phyloP scores from a whole-genome alignment of 2,797 vertebrate genomes.

The Poliocrania exsul region DNA sequence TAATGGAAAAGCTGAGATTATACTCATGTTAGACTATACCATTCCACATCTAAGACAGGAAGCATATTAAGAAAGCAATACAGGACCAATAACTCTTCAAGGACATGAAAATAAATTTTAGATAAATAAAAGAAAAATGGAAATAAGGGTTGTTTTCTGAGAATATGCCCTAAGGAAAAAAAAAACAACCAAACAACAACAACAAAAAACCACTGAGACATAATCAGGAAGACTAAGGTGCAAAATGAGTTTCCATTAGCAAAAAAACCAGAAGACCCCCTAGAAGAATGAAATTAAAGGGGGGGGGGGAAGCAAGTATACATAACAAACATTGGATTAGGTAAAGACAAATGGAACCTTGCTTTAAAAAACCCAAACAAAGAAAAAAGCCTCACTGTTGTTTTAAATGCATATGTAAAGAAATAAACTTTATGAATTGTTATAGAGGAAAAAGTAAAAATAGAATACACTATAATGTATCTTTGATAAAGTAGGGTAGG shows the following conservation, averaged over 20 bases:
- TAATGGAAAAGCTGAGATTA: neutral
- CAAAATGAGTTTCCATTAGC: neutral
- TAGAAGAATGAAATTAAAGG: neutral
- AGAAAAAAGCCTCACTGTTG: fast-evolving
- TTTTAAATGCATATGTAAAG: neutral
- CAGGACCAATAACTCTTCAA: neutral
- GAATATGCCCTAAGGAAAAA: neutral
- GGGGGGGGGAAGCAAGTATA: fast-evolving
- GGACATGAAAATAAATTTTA: neutral
- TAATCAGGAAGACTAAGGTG: neutral
- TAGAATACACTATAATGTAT: fast-evolving
- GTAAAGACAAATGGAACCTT: neutral
- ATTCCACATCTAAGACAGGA: neutral
- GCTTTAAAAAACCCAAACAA: neutral
- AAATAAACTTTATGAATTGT: neutral
- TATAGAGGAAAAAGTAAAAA: neutral
- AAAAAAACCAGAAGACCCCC: neutral
- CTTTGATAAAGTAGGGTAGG: neutral
- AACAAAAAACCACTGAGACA: fast-evolving
- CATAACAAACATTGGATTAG: neutral
- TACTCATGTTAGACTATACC: neutral
- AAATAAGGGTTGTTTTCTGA: neutral
- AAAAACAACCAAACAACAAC: neutral
- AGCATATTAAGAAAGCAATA: neutral
- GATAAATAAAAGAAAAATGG: neutral